Evolutionary conservation across 1,140 invertebrate species (phyloP), one percentile per base, ranked within the genome.

Genomic region (Drosophila micromelanica): DNA sequence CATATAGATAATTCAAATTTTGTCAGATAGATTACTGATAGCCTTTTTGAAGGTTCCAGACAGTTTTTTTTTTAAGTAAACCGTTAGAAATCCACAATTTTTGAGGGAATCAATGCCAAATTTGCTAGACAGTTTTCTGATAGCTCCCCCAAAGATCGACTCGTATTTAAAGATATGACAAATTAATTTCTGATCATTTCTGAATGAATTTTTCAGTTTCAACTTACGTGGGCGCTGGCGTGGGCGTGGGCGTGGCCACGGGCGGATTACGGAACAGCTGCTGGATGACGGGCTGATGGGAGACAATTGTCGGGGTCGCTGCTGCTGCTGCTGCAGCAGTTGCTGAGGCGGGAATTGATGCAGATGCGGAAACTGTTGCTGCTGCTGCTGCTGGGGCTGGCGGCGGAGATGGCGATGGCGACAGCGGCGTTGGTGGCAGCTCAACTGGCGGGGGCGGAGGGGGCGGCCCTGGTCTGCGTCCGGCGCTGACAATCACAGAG

Each of bases 211-310:
- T 38, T 38, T 4, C 3, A 0, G 27, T 5, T 0, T 5, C 11
- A 67, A 9, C 69, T 72, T 65, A 74, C 78, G 74, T 82, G 68
- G 76, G 51, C 7, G 63, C 61, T 5, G 80, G 59, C 20, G 80
- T 76, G 27, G 73, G 84, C 49, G 76, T 76, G 5, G 73, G 84
- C 52, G 76, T 76, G 5, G 71, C 76, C 8, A 70, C 65, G 4
- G 79, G 73, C 15, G 84, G 84, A 52, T 89, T 89, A 5, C 84
- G 80, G 67, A 84, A 89, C 2, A 80, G 46, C 52, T 89, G 85
- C 35, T 90, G 84, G 9, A 84, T 89, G 20, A 90, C 84, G n/a
- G 80, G 84, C 49, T 87, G 84, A 46, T 89, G 85, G 32, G 68
- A 78, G 0, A 87, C 84, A 7, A 59, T 20, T 2, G 69, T 48